Base-by-base conservation (phyloP, 2,797 vertebrate genomes). In the Xenopus petersii region DNA sequence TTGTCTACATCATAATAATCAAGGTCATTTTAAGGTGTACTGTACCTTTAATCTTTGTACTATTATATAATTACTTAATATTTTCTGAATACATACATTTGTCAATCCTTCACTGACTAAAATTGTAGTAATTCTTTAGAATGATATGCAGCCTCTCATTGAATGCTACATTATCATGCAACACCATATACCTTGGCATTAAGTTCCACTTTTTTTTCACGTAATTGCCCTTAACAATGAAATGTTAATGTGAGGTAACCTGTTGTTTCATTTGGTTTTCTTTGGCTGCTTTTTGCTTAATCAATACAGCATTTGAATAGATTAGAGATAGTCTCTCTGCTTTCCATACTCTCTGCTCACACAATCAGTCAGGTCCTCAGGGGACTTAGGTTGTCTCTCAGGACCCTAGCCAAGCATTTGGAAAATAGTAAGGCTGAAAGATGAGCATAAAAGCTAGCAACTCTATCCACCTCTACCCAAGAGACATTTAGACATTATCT, bases 381-480 rank as follows among this genome's bases (percentile, higher is more conserved):
- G 63, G 71, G 69, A 77, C 55, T 47, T 66, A 46, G 55, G 62
- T 24, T n/a, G 55, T 76, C 68, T 71, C 63, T 66, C 56, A 49
- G 74, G 74, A 65, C 54, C 42, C 55, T 17, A 56, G 74, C 62
- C 67, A 71, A 71, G 46, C 62, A 60, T 47, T 55, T 13, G 15
- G 51, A 71, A 67, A 77, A 77, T 77, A 62, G 63, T 46, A 16
- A 16, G 16, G 62, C 56, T 71, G 75, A 67, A 70, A 67, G 63
- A 71, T 51, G 11, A 76, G 74, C 55, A 76, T 61, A 61, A 71
- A 56, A 66, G 74, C 68, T 8, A 36, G 74, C 62, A 71, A 70
- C 42, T 60, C 42, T 54, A 67, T 42, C 69, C 56, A 46, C 47
- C 17, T 36, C 36, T 30, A 36, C 33, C 49, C 12, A 47, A 33